Evolutionary conservation across 2,113 vertebrate species (phyloP), one percentile per base, ranked within the genome.

Genomic region (Speoplatyrhinus poulsoni): DNA sequence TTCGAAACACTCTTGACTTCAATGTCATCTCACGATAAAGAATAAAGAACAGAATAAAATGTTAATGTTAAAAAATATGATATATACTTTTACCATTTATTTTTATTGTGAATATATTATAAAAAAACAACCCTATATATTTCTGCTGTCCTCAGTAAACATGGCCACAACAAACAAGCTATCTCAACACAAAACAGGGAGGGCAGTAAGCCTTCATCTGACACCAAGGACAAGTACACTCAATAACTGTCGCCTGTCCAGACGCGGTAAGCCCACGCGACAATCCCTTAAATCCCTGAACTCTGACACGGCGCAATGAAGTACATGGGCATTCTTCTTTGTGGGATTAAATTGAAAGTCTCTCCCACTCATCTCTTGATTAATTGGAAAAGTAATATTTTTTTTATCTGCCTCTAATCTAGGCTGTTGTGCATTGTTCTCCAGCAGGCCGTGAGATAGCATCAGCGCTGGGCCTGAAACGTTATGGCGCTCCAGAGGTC

Each of bases 221-320:
- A 89, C 88, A 86, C 86, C 86, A 91, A 90, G 88, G 90, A 91
- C 86, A 85, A 89, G 87, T 78, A 86, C 87, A 91, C 90, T 91
- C 90, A 91, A 91, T 91, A 91, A 86, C 86, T 89, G 90, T 91
- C 87, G 80, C 81, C 82, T 54, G 86, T 90, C 87, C 90, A 89
- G 90, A 91, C 79, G 56, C 65, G 67, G 80, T 91, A 89, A 91
- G 88, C 90, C 82, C 73, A 70, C 76, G 67, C 80, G 70, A 74
- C 90, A 89, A 91, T 90, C 90, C 90, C 81, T 90, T 91, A 89
- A 91, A 89, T 82, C 90, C 82, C 82, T 81, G 85, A 90, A 90
- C 87, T 87, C 86, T 89, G 88, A 89, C 90, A 90, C 72, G 85
- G 79, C 82, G 88, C 88, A 80, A 81, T 89, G 77, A 82, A 75